Percentiles rank a stretch among this genome's conserved stretches.
These are phyloP conservation scores for Athene noctua DNA, from an alignment of 2,113 vertebrate species.

Conservation along the genomic window DNA sequence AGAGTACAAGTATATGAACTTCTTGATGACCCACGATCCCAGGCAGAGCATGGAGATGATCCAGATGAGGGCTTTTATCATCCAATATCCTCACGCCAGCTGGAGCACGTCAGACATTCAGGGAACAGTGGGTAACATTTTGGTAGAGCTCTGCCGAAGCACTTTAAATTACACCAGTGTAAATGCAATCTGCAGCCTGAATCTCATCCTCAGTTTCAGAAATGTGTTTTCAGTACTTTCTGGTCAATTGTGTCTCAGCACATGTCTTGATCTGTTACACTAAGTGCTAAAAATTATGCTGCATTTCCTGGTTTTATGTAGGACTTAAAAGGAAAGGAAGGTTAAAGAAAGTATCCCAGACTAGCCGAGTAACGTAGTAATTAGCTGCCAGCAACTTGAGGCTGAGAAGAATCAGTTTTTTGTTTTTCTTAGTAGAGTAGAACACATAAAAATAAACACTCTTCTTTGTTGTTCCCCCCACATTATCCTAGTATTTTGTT, in stretches of 20 bases:
- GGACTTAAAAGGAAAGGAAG: not conserved
- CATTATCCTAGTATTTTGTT: not conserved
- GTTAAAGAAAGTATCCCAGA: not conserved
- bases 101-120: accelerated
- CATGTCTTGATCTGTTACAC: not conserved
- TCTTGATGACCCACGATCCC: not conserved
- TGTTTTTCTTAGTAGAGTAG: not conserved
- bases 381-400: not conserved
- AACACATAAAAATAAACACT: not conserved
- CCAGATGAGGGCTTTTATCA: not conserved
- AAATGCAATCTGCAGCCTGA: not conserved
- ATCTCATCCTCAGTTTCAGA: not conserved
- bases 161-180: not conserved
- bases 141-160: not conserved
- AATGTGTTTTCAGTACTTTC: not conserved
- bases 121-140: not conserved
- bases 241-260: not conserved
- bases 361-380: not conserved
- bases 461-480: not conserved
- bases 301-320: not conserved
- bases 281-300: not conserved
- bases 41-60: not conserved
- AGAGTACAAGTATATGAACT: not conserved
- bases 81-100: not conserved
- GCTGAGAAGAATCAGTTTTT: not conserved